Base-by-base conservation (phyloP, 2,797 vertebrate species). In the Hirundo rustica region DNA sequence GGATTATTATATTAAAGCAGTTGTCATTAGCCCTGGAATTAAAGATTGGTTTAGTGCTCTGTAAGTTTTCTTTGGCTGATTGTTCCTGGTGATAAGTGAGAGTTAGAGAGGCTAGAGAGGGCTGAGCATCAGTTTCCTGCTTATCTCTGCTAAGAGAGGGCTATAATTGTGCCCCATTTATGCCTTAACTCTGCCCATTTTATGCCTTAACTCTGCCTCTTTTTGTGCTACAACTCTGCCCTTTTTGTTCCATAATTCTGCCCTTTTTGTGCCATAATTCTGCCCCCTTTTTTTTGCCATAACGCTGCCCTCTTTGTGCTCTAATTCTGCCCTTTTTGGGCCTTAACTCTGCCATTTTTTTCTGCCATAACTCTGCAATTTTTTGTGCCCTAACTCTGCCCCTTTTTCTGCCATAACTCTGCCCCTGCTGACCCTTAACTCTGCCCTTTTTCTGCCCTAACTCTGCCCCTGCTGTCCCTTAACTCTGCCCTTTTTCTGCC, bases 231-330 rank as follows among this genome's bases (percentile, higher is more conserved):
- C 16, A 51, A 38, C 6, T 22, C 57, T 61, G 29, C 29, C 45
- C 9, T 5, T 11, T 54, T 25, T 32, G 0, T 26, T 17, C 16
- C 21, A 0, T 26, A 75, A 20, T 1, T 21, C 29, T 40, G 45
- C 16, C 13, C 7, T 2, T 20, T 30, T 38, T 29, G 1, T 32
- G n/a, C 22, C 22, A 2, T 25, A 26, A 75, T 1, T 74, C 55
- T 13, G 10, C 20, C 8, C 20, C 8, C 6, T 5, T 27, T 54
- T 74, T 23, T 42, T 2, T 10, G 7, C 9, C 45, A 2, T 15
- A 58, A 36, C 1, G 11, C 25, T 57, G 32, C 23, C 25, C 4
- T 53, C 42, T 44, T 19, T 19, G 3, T 8, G 36, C 67, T 16
- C 0, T 11, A 45, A 36, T 5, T 17, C 15, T 58, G 25, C 70